Percentiles rank a stretch among this genome's conserved stretches.
phyloP scores from a whole-genome alignment of 2,888 invertebrate species.

The Drosophila quasianomalipes region DNA sequence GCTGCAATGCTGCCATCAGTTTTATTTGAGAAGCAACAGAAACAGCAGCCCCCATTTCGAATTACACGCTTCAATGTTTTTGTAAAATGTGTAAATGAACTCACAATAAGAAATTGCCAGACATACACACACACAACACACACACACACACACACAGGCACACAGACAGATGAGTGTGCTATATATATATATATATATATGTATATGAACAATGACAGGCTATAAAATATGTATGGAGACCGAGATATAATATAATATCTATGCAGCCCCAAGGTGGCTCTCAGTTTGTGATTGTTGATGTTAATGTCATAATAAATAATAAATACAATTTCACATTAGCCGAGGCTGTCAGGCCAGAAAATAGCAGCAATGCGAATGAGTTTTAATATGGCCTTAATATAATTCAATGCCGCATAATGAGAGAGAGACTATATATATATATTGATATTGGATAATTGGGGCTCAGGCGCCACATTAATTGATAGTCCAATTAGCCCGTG shows the following conservation, averaged over 20 bases:
- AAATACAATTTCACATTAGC: constrained; percentile 65
- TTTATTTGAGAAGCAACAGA: constrained; percentile 40
- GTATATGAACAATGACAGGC: constrained; percentile 67
- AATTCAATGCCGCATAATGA: constrained; percentile 66
- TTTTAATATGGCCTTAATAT: constrained; percentile 62
- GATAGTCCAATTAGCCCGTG: constrained; percentile 64
- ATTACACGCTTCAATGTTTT: constrained; percentile 78
- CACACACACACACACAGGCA: background rate
- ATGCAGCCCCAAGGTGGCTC: constrained; percentile 30
- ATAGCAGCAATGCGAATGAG: constrained; percentile 15
- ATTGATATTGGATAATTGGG: constrained; percentile 55
- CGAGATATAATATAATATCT: constrained; percentile 53
- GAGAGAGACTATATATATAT: constrained; percentile 26
- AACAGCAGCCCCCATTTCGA: constrained; percentile 48
- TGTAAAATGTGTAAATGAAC: constrained; percentile 80
- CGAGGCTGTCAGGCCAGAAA: constrained; percentile 33
- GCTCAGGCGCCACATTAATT: constrained; percentile 58
- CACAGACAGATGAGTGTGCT: constrained; percentile 10
- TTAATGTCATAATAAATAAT: constrained; percentile 80
- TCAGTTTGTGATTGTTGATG: constrained; percentile 69
- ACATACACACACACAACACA: constrained; percentile 18
- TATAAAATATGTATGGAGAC: constrained; percentile 70
- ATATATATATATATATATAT: constrained; percentile 33
- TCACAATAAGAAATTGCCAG: constrained; percentile 56
- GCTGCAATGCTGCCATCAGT: constrained; percentile 47